Conservation (phyloP, 2,888 invertebrate species). For the Agriotes lineatus region DNA sequence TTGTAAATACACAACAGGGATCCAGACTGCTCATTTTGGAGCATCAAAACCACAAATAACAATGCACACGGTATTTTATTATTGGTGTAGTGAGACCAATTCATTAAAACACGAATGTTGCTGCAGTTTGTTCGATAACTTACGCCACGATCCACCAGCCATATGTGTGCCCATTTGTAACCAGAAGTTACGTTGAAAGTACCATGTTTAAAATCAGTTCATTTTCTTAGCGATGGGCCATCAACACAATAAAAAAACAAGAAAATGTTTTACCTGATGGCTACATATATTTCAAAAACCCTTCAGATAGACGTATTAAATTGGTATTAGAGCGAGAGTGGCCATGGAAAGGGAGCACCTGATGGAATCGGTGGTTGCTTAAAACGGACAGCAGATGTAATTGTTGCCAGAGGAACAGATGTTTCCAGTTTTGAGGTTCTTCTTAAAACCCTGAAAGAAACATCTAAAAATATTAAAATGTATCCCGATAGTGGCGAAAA, state of each 20-base stretch:
- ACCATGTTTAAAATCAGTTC: conserved; percentile 27
- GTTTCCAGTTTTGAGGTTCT: conserved; percentile 49
- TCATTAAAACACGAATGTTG: too few relatives aligned
- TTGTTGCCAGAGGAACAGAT: conserved; percentile 53
- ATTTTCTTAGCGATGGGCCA: conserved; percentile 3
- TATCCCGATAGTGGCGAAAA: background rate
- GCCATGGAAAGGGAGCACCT: conserved; percentile 58
- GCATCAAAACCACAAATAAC: conserved; percentile 22
- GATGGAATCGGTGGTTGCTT: conserved; percentile 56
- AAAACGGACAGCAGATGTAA: conserved; percentile 54
- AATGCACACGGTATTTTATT: too few relatives aligned
- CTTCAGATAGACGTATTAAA: conserved; percentile 48
- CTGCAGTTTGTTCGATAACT: too few relatives aligned
- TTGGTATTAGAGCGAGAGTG: conserved; percentile 56
- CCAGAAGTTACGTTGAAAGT: conserved; percentile 48
- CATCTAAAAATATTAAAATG: too few relatives aligned
- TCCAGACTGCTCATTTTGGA: conserved; percentile 16
- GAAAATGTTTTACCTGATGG: conserved; percentile 34
- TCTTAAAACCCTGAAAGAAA: too few relatives aligned
- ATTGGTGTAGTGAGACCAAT: too few relatives aligned
- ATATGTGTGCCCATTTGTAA: conserved; percentile 60
- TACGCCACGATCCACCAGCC: conserved; percentile 58
- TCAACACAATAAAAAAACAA: background rate
- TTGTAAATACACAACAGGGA: conserved; percentile 2
- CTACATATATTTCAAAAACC: conserved; percentile 55